Percentiles rank a stretch among this genome's conserved stretches.
Evolutionary conservation across 2,113 vertebrate species (phyloP).

Genomic region (Pyrgilauda ruficollis): DNA sequence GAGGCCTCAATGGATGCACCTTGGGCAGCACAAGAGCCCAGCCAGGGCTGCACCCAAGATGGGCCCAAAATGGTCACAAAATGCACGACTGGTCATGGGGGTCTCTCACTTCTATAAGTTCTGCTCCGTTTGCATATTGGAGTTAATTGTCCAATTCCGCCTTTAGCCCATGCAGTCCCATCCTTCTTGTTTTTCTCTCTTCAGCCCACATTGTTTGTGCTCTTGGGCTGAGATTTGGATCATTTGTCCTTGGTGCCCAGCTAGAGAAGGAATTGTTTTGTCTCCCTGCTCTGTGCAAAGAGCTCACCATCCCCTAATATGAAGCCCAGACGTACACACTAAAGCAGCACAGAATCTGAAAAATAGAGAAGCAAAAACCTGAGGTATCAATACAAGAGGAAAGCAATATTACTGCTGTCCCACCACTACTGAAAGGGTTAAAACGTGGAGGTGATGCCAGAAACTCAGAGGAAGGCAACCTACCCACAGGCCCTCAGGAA

Average conservation of each 20-base stretch:
- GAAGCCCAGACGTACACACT: rapidly evolving
- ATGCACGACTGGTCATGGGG: rapidly evolving
- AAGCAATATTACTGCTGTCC: background rate
- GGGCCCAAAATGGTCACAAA: background rate
- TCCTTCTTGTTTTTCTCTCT: background rate
- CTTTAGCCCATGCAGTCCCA: rapidly evolving
- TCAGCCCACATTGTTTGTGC: rapidly evolving
- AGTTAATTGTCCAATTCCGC: background rate
- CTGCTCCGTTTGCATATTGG: background rate
- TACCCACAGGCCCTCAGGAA: background rate
- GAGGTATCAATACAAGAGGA: background rate
- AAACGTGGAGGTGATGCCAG: background rate
- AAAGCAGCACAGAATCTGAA: background rate
- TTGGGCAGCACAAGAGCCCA: background rate
- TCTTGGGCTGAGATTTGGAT: background rate
- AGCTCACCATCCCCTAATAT: background rate
- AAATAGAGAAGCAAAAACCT: background rate
- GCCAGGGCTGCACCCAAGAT: background rate
- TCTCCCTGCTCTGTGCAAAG: background rate
- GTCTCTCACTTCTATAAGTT: background rate
- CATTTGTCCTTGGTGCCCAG: background rate
- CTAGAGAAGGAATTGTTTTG: background rate
- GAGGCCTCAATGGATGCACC: background rate
- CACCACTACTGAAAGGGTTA: background rate
- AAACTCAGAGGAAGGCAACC: background rate